phyloP scores from a whole-genome alignment of 2,888 invertebrate genomes.

The Drosophila paramelanica region DNA sequence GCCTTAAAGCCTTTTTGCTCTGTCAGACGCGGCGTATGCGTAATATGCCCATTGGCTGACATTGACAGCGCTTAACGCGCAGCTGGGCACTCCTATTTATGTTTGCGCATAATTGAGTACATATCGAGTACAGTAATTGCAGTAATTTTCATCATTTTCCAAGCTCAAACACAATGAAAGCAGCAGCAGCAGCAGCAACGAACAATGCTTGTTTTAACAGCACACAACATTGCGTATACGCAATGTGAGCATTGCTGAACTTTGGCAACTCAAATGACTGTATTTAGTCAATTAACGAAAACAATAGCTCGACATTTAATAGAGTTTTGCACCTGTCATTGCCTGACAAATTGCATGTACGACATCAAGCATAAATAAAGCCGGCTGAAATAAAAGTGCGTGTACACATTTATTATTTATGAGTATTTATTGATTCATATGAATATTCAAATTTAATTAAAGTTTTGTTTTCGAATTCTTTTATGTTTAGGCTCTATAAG shows the following conservation, averaged over 20 bases:
- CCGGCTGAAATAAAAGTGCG: background rate
- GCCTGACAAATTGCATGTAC: background rate
- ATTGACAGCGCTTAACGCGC: constrained; percentile 50
- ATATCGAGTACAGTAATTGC: constrained; percentile 36
- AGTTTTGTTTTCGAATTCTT: background rate
- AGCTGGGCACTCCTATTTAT: constrained; percentile 30
- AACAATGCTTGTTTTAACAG: constrained; percentile 27
- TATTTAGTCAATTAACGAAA: constrained; percentile 39
- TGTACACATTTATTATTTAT: background rate
- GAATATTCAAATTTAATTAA: background rate
- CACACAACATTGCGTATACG: constrained; percentile 20
- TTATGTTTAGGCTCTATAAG: background rate
- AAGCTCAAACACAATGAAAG: constrained; percentile 1
- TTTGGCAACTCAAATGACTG: constrained; percentile 20
- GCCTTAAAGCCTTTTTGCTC: constrained; percentile 29
- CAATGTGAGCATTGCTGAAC: constrained; percentile 5
- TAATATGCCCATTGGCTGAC: constrained; percentile 41
- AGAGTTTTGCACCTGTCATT: constrained; percentile 30
- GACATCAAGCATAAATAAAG: constrained; percentile 15
- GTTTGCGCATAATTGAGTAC: constrained; percentile 11
- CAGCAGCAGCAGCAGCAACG: constrained; percentile 1
- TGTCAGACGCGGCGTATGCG: constrained; percentile 51
- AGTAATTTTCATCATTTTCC: constrained; percentile 27
- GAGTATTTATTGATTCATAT: background rate
- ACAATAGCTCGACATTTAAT: constrained; percentile 25